Base-by-base conservation (phyloP, 1,140 invertebrate species). In the Meloidogyne floridensis region DNA sequence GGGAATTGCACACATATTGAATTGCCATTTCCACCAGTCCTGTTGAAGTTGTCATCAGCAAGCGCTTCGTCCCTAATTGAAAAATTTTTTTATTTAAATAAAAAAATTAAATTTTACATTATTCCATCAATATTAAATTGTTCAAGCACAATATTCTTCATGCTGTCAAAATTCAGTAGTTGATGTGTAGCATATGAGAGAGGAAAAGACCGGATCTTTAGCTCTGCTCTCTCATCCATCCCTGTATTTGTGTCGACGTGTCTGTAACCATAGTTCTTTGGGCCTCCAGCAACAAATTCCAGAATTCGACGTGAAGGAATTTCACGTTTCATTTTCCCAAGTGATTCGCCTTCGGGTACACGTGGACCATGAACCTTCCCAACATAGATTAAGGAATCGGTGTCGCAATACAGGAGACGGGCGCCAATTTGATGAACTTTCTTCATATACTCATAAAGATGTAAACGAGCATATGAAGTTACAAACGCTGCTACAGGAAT, bases 271-370 rank as follows among this genome's bases (percentile, higher is more conserved):
- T 81, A 81, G 43, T 81, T 81, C n/a, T 81, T 81, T 20, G 80
- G 78, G 1, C 80, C 80, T 6, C 53, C 80, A 59, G 51, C 53
- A 20, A 81, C 42, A 70, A 81, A 81, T 20, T 81, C 80, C 15
- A 81, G 7, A 82, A 81, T 81, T 6, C 81, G 81, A 1, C 80
- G 15, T 15, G 6, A 5, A 9, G 80, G 77, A 20, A 20, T 2
- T 59, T 81, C 80, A 0, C 81, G n/a, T 15, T 53, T 82, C 80
- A 81, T 81, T 54, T 82, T n/a, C 7, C 80, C 80, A n/a, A 80
- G 13, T 3, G 47, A n/a, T 8, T 82, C 80, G 20, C 80, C 80
- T 20, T 80, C 80, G 0, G 10, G 18, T 11, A 82, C 53, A 8
- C 80, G 20, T 15, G 3, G 72, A 4, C 65, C 77, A 0, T 6